Conservation (phyloP, 2,113 vertebrate genomes). For the Embiotoca jacksoni region DNA sequence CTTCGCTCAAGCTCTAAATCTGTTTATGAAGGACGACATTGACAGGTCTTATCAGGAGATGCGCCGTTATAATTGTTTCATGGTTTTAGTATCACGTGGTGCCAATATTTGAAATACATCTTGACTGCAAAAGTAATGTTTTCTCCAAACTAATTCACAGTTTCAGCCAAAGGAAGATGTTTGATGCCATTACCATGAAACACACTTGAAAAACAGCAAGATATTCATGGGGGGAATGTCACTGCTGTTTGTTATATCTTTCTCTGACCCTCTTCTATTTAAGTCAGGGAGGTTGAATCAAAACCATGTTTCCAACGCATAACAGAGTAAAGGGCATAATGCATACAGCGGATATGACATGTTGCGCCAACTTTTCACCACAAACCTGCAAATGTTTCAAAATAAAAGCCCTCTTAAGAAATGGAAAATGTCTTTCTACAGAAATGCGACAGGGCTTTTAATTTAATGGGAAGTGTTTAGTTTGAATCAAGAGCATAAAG, state of each 20-base stretch:
- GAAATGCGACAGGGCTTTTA: too few relatives aligned
- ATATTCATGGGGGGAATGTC: not conserved
- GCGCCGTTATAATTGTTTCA: conserved; percentile 53
- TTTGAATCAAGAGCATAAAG: too few relatives aligned
- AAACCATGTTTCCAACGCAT: too few relatives aligned
- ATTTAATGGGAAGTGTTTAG: too few relatives aligned
- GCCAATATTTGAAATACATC: conserved; percentile 28
- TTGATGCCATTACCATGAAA: conserved; percentile 26
- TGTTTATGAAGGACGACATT: conserved; percentile 54
- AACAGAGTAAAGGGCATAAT: too few relatives aligned
- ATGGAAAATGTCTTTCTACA: too few relatives aligned
- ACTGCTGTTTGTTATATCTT: not conserved
- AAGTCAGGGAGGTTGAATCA: too few relatives aligned
- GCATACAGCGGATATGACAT: too few relatives aligned
- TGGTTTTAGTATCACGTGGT: conserved; percentile 12
- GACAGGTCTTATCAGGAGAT: conserved; percentile 51
- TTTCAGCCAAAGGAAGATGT: conserved; percentile 5
- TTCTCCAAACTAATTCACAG: conserved; percentile 34
- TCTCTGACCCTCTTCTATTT: too few relatives aligned
- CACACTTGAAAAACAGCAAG: not conserved
- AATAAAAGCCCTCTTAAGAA: too few relatives aligned
- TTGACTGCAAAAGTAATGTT: conserved; percentile 36
- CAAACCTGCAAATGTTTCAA: too few relatives aligned
- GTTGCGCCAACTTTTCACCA: too few relatives aligned
- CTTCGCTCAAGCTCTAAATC: conserved; percentile 46